These are phyloP conservation scores for Montipora sp. DNA, from an alignment of 64 coral and sea anemone genomes.

Conservation along the genomic window DNA sequence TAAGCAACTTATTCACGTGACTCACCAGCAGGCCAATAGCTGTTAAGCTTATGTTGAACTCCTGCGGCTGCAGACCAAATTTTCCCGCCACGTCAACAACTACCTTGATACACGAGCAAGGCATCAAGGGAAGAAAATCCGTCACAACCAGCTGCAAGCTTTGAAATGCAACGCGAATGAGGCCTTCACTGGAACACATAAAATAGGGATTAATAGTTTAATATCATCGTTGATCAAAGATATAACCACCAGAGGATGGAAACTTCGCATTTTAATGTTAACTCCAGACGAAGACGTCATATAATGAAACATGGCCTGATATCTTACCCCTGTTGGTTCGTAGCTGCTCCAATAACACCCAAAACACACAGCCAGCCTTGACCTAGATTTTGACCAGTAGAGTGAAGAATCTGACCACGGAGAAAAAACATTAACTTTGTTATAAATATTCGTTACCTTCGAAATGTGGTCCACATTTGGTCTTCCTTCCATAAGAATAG, in stretches of 20 bases:
- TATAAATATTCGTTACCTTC: background rate
- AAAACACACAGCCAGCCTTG: slow-evolving; percentile 91
- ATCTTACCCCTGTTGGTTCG: slow-evolving; percentile 92
- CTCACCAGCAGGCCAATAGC: slow-evolving; percentile 96
- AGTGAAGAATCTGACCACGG: slow-evolving; percentile 90
- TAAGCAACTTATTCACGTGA: background rate
- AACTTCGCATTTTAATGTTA: background rate
- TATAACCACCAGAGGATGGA: background rate
- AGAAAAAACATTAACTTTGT: background rate
- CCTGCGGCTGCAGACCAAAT: slow-evolving; percentile 95
- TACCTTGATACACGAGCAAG: slow-evolving; percentile 90
- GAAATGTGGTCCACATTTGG: too few relatives aligned
- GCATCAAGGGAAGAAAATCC: slow-evolving; percentile 96
- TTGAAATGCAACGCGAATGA: slow-evolving; percentile 97
- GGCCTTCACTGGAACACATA: slow-evolving; percentile 67
- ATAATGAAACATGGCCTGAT: background rate
- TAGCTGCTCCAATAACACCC: slow-evolving; percentile 92
- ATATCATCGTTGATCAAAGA: background rate
- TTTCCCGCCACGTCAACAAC: slow-evolving; percentile 98
- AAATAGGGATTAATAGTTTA: background rate
- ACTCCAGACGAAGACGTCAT: background rate
- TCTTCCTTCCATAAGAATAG: too few relatives aligned
- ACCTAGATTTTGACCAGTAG: slow-evolving; percentile 93
- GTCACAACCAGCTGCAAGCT: slow-evolving; percentile 96
- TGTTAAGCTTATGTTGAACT: slow-evolving; percentile 98